Evolutionary conservation across 2,888 invertebrate genomes (phyloP).

Genomic region (Amiota communis): DNA sequence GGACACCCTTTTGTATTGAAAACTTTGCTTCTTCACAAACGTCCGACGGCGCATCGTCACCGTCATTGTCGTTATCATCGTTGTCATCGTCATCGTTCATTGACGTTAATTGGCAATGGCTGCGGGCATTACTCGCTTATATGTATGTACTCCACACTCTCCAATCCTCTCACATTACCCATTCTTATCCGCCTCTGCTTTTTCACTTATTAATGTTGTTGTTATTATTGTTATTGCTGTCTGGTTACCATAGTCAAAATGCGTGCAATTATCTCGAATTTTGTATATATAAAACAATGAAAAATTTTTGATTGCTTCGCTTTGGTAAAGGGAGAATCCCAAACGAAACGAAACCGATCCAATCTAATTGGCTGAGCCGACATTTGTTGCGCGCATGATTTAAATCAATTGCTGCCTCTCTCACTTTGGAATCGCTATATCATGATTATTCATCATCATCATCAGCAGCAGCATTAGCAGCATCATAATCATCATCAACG

Average conservation of each 20-base stretch:
- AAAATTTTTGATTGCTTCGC: slow-evolving; percentile 55
- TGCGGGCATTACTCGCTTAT: slow-evolving; percentile 41
- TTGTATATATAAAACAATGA: slow-evolving; percentile 67
- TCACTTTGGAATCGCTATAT: not conserved
- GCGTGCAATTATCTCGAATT: slow-evolving; percentile 64
- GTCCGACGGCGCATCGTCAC: not conserved
- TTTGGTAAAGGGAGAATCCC: not conserved
- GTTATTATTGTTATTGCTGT: slow-evolving; percentile 3
- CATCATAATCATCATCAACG: not conserved
- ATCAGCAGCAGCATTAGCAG: not conserved
- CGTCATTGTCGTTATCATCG: not conserved
- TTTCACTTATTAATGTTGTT: not conserved
- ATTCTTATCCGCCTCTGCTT: slow-evolving; percentile 16
- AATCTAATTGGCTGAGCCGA: not conserved
- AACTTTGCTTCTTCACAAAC: not conserved
- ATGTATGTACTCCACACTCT: not conserved
- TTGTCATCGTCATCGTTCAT: slow-evolving; percentile 28
- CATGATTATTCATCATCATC: slow-evolving; percentile 7
- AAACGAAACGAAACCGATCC: no score
- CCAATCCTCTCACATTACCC: not conserved
- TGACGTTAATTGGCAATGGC: slow-evolving; percentile 58
- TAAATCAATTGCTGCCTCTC: slow-evolving; percentile 59
- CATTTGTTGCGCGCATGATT: slow-evolving; percentile 51
- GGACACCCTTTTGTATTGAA: slow-evolving; percentile 42
- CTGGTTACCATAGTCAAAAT: slow-evolving; percentile 57